These are phyloP conservation scores for Sinonovacula constricta DNA, from an alignment of 1,140 invertebrate genomes.

Conservation along the genomic window DNA sequence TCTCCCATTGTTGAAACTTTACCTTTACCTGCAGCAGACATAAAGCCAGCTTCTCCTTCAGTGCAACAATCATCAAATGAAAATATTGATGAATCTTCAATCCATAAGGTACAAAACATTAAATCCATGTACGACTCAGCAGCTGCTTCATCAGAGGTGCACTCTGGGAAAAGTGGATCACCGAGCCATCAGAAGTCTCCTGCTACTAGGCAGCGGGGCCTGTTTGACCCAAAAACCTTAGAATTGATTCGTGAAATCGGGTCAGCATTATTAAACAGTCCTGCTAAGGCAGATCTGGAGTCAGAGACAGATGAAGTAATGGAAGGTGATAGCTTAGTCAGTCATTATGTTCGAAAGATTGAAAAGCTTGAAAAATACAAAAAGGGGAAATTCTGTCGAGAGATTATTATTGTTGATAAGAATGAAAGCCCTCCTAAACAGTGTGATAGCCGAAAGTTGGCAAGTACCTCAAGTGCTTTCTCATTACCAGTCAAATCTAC, in stretches of 20 bases:
- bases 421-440: constrained; percentile 23
- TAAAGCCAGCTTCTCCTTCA: no score
- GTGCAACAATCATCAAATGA: no score
- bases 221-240: constrained; percentile 63
- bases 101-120: no score
- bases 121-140: neutral
- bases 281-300: constrained; percentile 51
- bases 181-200: neutral
- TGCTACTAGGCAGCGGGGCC: neutral
- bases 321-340: constrained; percentile 58
- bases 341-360: constrained; percentile 66
- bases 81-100: neutral
- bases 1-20: no score
- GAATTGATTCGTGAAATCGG: constrained; percentile 70
- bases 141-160: no score
- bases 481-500: no score
- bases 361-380: constrained; percentile 56
- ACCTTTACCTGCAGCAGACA: no score
- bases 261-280: constrained; percentile 66
- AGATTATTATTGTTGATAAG: constrained; percentile 67
- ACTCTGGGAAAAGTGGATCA: no score
- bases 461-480: no score
- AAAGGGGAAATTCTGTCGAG: constrained; percentile 47
- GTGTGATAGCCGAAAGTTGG: no score
- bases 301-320: constrained; percentile 47